Base-by-base conservation (phyloP, 2,888 invertebrate species). In the Zhuqinia jingwanae region DNA sequence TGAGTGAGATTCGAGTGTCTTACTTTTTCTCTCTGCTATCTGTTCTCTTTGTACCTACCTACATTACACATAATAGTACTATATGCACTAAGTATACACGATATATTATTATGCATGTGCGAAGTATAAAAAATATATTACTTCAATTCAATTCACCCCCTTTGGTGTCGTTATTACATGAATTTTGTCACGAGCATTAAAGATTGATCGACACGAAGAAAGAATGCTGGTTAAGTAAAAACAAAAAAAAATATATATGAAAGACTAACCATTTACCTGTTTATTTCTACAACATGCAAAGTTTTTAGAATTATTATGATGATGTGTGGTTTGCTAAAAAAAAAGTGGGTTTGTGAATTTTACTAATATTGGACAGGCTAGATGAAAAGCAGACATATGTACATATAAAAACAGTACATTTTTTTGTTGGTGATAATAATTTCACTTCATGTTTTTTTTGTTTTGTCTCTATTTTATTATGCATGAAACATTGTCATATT, bases 151-250 rank as follows among this genome's bases (percentile, higher is more conserved):
- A 47, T 53, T 65, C 77, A 50, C 65, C 77, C 77, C 76, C 65
- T 84, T 85, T 85, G 85, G 79, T 85, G 85, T 85, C 65, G 76
- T 58, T 80, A 47, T 10, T 78, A 53, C 76, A 85, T 17, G 63
- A 78, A 82, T 85, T 82, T 88, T 88, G 88, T 88, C 88, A 88
- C 88, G 88, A 88, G 88, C 85, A 86, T 85, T 77, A 88, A 81
- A 79, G 50, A 79, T 79, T 79, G 80, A 85, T 73, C 85, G 75
- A 86, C 88, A 88, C 82, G 85, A 85, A 87, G 3, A 78, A 85
- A 84, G 73, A 85, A 27, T 82, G 75, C 47, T 47, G 58, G 27
- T n/a, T 77, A 56, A 27, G 27, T 63, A 78, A 75, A 87, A 87
- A 84, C 75, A 87, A 87, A 80, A 84, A 84, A 65, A 6, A n/a